phyloP scores from a whole-genome alignment of 2,797 vertebrate genomes.

The Myripristis jacobus region DNA sequence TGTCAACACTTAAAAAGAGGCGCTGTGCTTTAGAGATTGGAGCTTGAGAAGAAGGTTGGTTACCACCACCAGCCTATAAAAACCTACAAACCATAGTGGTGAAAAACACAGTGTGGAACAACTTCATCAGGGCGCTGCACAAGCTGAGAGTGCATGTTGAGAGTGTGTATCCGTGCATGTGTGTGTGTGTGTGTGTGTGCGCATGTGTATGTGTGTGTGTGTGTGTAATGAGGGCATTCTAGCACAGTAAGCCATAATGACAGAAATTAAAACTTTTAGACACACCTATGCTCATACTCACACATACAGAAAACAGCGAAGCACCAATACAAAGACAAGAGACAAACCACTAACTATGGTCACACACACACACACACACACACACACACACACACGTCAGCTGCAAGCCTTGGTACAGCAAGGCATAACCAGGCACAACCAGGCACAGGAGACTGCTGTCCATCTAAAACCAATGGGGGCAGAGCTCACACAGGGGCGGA shows the following conservation, averaged over 20 bases:
- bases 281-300: conserved; percentile 3
- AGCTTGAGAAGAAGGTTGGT: conserved; percentile 18
- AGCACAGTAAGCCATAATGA: conserved; percentile 7
- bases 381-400: conserved; percentile 15
- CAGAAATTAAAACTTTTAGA: conserved; percentile 1
- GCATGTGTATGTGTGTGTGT: neutral
- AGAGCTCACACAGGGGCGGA: conserved; percentile 42
- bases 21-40: conserved; percentile 21
- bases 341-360: conserved; percentile 22
- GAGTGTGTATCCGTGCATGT: neutral
- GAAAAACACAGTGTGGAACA: conserved; percentile 8
- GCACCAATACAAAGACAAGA: neutral
- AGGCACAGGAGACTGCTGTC: conserved; percentile 37
- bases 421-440: conserved; percentile 61
- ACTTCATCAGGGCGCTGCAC: neutral
- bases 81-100: conserved; percentile 26
- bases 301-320: conserved; percentile 10
- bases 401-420: conserved; percentile 47
- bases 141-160: conserved; percentile 12
- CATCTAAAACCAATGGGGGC: conserved; percentile 43
- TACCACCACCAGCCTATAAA: conserved; percentile 29
- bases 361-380: conserved; percentile 12
- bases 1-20: conserved; percentile 38
- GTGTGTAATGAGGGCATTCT: conserved; percentile 6
- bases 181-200: neutral